Evolutionary conservation across 2,113 vertebrate species (phyloP), one percentile per base, ranked within the genome.

Genomic region (Cheilinus undulatus): DNA sequence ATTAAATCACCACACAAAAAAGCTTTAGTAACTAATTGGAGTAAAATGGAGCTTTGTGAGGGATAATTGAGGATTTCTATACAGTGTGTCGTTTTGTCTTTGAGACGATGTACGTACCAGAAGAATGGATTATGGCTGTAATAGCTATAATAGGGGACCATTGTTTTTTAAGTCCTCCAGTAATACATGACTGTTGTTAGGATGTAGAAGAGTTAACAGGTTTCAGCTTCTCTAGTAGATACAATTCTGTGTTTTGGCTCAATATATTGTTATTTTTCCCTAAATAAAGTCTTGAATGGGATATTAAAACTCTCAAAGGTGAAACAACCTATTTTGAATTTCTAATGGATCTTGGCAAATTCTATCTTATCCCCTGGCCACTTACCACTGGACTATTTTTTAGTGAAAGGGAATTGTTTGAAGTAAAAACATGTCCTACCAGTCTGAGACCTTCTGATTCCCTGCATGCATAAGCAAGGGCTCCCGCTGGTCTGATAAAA

Each of bases 401-500:
- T 46, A 50, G 54, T 50, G 23, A 77, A 80, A 78, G 57, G 34
- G 54, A 76, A 82, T 78, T 60, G 83, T 80, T 65, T 70, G 68
- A 80, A 76, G 60, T 74, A 71, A 88, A 83, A 77, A 81, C 76
- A 90, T 84, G 73, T 78, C 19, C 13, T 40, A 65, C 49, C 88
- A 63, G 83, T 73, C 30, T 85, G 84, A 88, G 86, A 73, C 71
- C 60, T 65, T 82, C 69, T 69, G 76, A 87, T 80, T 90, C 85
- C 84, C 80, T 61, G 56, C 64, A 73, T 86, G 80, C 62, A 76
- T 45, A 49, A 71, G 30, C 58, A 36, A 82, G 63, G 64, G 66
- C 70, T 90, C 85, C 84, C 76, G 80, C 51, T 74, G 84, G 82
- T 88, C 86, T 46, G 73, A 90, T 92, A 87, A 91, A 92, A 91